Base-by-base conservation (phyloP, 2,888 invertebrate species). In the Asteroscopus sphinx region DNA sequence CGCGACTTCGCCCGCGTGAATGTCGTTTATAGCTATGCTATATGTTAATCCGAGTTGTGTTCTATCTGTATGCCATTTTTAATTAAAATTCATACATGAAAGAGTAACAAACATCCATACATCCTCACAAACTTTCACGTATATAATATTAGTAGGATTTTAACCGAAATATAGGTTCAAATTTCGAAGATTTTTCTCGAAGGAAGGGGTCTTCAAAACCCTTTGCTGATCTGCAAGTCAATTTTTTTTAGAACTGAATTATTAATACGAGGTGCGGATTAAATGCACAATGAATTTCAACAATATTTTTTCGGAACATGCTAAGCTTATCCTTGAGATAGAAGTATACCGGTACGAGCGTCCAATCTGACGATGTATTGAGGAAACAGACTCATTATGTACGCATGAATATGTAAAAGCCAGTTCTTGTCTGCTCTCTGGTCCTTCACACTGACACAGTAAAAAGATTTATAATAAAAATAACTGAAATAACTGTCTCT, bases 351-450 rank as follows among this genome's bases (percentile, higher is more conserved):
- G n/a, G 26, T 16, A 44, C 45, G 15, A 35, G 36, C 45, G 12
- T 54, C 26, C 13, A 32, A 54, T 35, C 16, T 65, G 44, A 35
- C 9, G 40, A 54, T 37, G 37, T 51, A 26, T 39, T 36, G 54
- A 59, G 47, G 51, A 48, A 55, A 11, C n/a, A n/a, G 25, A 36
- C 26, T 26, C 15, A 40, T 46, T n/a, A 47, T 15, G 15, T 49
- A 35, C 33, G 1, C 36, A 28, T 26, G 47, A 39, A 68, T 58
- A 55, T 64, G 36, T 59, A 48, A 51, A 62, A 59, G 17, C 71
- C 59, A 56, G 71, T 71, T 70, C 41, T 36, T 48, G 40, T 5
- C 28, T 52, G 39, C 37, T 41, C 45, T 37, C 35, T 16, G 57
- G 59, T 68, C 45, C 51, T 54, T 53, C 55, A 55, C 60, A 45